Base-by-base conservation (phyloP, 2,113 vertebrate genomes). In the Seriola aureovittata region DNA sequence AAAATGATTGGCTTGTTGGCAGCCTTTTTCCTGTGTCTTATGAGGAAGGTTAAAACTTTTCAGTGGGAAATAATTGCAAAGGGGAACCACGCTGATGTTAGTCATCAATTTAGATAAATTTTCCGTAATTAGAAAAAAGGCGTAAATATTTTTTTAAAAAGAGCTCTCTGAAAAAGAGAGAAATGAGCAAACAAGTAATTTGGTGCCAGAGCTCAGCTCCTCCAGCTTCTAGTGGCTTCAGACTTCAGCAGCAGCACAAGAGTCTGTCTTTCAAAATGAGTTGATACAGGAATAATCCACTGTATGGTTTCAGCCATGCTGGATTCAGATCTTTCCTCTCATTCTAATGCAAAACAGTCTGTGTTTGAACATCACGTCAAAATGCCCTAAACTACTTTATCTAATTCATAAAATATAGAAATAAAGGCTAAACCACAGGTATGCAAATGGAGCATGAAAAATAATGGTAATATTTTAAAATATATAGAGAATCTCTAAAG, bases 251-350 rank as follows among this genome's bases (percentile, higher is more conserved):
- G 29, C 44, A 32, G 52, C 74, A 11, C 13, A 62, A 16, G 6
- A 17, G 16, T 36, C 34, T 21, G 17, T 52, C 19, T n/a, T 57
- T 25, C n/a, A 57, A 12, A 57, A 8, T 57, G n/a, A 11, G 21
- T 2, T 54, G 50, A 1, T 46, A 14, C 66, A 52, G 29, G 62
- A 78, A 68, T 57, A 71, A 76, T 16, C 38, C 34, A 66, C 52
- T 21, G 29, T 29, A 29, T 29, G 29, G 29, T 29, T 29, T 29
- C 29, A 29, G 73, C 36, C 19, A 46, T n/a, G 60, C 42, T 76
- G 64, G 32, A 54, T 64, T 66, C 52, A 19, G 32, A 74, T 82
- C 54, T 72, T 75, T 78, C 25, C 52, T 80, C 65, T 67, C 64
- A 48, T 75, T 71, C 69, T 55, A 83, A 52, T 71, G 54, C 38